phyloP scores from a whole-genome alignment of 2,797 vertebrate genomes.

The Threskiornis aethiopicus region DNA sequence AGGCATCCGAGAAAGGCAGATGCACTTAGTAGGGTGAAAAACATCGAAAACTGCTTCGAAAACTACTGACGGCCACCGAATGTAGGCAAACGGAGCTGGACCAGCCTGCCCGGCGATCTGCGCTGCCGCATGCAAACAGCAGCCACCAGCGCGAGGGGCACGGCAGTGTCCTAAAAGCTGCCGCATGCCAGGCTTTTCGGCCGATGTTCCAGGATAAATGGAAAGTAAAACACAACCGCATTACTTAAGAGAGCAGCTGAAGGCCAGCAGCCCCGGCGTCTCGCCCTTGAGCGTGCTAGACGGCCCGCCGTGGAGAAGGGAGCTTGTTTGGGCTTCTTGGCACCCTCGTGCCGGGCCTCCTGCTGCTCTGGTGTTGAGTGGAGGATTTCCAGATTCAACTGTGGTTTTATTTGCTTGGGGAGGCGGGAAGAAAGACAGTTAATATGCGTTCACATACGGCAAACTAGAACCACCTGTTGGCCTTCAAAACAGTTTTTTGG shows the following conservation, averaged over 20 bases:
- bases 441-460: not conserved
- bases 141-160: rapidly evolving
- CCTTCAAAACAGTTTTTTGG: not conserved
- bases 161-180: rapidly evolving
- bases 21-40: not conserved
- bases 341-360: rapidly evolving
- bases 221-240: not conserved
- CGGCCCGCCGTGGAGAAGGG: not conserved
- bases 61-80: rapidly evolving
- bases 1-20: not conserved
- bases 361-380: not conserved
- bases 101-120: rapidly evolving
- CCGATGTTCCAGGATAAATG: not conserved
- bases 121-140: rapidly evolving
- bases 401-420: not conserved
- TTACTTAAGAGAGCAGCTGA: not conserved
- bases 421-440: not conserved
- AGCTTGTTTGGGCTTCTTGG: not conserved
- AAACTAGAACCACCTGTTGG: slow-evolving; percentile 39
- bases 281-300: rapidly evolving
- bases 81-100: rapidly evolving
- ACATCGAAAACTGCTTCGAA: not conserved
- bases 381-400: not conserved
- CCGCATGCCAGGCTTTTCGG: not conserved
- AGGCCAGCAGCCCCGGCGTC: not conserved